phyloP scores from a whole-genome alignment of 1,140 invertebrate genomes.

The Drusus annulatus region DNA sequence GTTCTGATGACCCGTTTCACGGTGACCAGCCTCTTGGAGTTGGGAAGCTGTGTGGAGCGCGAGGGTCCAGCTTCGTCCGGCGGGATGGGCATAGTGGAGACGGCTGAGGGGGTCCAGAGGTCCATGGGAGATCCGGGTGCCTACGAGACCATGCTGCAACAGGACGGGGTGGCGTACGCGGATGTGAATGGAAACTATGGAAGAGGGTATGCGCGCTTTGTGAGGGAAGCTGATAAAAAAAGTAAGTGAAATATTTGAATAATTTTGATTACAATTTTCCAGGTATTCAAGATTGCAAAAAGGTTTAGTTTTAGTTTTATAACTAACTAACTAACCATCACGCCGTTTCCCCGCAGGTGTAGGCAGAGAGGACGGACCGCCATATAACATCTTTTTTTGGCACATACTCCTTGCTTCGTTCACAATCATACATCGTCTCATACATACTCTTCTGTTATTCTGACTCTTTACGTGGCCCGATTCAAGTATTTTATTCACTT shows the following conservation, averaged over 20 bases:
- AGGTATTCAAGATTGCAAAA: no score
- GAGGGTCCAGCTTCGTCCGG: neutral
- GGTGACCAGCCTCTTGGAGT: conserved; percentile 47
- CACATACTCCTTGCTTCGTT: no score
- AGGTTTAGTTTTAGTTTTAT: no score
- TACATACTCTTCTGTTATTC: no score
- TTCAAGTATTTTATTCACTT: no score
- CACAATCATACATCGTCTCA: no score
- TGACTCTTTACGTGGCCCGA: no score
- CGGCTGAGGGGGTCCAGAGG: conserved; percentile 16
- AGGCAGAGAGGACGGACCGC: no score
- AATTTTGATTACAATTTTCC: no score
- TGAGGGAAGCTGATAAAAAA: conserved; percentile 19
- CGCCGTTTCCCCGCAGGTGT: no score
- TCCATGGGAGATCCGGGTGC: conserved; percentile 1
- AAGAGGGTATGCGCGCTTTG: neutral
- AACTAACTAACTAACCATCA: no score
- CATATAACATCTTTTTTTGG: no score
- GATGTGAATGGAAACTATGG: conserved; percentile 21
- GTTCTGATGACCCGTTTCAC: conserved; percentile 48
- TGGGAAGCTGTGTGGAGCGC: conserved; percentile 26
- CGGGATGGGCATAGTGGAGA: conserved; percentile 39
- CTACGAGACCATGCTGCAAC: neutral
- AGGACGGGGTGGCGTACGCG: neutral
- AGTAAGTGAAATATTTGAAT: neutral